Evolutionary conservation across 2,888 invertebrate genomes (phyloP), one percentile per base, ranked within the genome.

Genomic region (Furcula furcula): DNA sequence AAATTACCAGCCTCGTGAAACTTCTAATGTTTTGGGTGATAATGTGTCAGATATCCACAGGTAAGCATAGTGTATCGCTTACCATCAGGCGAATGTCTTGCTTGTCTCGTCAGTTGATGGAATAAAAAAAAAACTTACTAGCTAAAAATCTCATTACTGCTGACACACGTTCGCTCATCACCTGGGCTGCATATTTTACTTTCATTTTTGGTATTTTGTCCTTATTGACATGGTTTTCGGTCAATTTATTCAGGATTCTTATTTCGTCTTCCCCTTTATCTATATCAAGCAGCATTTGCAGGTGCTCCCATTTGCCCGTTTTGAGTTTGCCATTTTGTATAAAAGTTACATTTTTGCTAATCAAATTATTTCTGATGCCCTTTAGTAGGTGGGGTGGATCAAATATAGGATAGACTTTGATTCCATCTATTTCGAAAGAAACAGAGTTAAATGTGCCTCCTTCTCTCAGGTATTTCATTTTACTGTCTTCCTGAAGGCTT

Each of bases 141-240:
- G 30, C 30, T 4, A 12, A 23, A 15, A 31, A 31, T 21, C 30
- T 13, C 7, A 31, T 7, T 4, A 35, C 42, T 7, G 15, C 10
- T 4, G 36, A 49, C 5, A 55, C 53, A 16, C 45, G 41, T 14
- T 35, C 35, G 29, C 55, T 59, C 15, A 55, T 51, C 6, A 59
- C 13, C 19, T 53, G 55, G 1, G 43, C 33, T 0, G 49, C 54
- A 33, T 30, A 35, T 36, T 53, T 50, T 0, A 51, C 47, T 19
- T 49, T 51, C 48, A 51, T 49, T 38, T 46, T 48, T 1, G 40
- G 29, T 2, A 49, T 46, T 37, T 47, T 53, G 1, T 39, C 14
- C 13, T 12, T 12, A 9, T 12, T 7, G 1, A 30, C 14, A 30
- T 30, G 29, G 10, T 13, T 5, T 16, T 16, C 16, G 6, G 12